These are phyloP conservation scores for Drosophila kuntzei DNA, from an alignment of 2,888 invertebrate genomes.

Conservation along the genomic window DNA sequence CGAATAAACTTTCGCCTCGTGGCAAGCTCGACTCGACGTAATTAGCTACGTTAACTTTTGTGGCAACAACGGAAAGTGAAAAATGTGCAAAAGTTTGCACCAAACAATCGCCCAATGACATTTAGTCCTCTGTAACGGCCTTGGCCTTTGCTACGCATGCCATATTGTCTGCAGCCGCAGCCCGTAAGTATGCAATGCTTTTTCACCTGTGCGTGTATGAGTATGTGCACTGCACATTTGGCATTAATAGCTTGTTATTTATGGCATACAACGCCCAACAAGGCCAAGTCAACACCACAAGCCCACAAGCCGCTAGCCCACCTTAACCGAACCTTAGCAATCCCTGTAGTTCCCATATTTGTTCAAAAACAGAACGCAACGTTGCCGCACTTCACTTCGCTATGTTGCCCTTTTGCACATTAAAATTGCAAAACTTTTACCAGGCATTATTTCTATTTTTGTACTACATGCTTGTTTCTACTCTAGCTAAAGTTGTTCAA, in stretches of 20 bases:
- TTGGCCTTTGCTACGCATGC: constrained; percentile 73
- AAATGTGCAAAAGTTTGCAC: constrained; percentile 45
- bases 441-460: constrained; percentile 61
- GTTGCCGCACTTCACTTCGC: constrained; percentile 51
- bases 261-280: constrained; percentile 64
- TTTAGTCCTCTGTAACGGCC: constrained; percentile 58
- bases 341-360: constrained; percentile 38
- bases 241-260: constrained; percentile 78
- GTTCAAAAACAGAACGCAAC: constrained; percentile 22
- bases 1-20: constrained; percentile 48
- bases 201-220: constrained; percentile 33
- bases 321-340: not conserved
- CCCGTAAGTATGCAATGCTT: constrained; percentile 48
- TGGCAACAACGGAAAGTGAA: constrained; percentile 61
- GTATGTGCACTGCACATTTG: constrained; percentile 60
- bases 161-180: constrained; percentile 43
- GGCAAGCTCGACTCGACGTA: constrained; percentile 40
- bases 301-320: constrained; percentile 17
- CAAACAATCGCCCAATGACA: constrained; percentile 61
- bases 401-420: constrained; percentile 28
- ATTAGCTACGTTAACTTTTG: constrained; percentile 63
- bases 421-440: constrained; percentile 34
- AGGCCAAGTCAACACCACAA: constrained; percentile 61
- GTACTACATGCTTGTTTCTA: constrained; percentile 19
- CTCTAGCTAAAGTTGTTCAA: constrained; percentile 41